A percentile compares a stretch with the other conserved stretches of the same genome.
Evolutionary conservation across 2,888 invertebrate genomes (phyloP).

Genomic region (Megastigmus dorsalis): DNA sequence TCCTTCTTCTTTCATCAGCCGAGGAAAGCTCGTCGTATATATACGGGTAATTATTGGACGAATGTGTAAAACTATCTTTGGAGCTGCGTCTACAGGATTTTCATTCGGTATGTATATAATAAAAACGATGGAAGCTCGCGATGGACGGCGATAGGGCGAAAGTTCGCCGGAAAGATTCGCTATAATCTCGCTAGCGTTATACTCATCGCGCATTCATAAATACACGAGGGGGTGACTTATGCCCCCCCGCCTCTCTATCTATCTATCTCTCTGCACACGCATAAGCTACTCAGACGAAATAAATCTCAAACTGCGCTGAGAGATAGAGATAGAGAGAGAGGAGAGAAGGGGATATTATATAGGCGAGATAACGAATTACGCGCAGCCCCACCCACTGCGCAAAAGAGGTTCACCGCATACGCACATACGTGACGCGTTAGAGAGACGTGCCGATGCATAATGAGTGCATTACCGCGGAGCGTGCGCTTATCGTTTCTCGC

Average conservation of each 20-base stretch:
- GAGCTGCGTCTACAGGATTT: too few species aligned
- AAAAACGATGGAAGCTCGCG: too few species aligned
- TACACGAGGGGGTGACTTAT: not conserved
- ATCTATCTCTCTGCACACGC: not conserved
- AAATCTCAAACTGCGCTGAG: constrained; percentile 8
- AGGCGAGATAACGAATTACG: too few species aligned
- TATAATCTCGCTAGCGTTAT: constrained; percentile 10
- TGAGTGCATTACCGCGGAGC: constrained; percentile 48
- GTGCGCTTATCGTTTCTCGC: constrained; percentile 23
- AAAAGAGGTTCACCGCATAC: too few species aligned
- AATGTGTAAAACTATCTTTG: too few species aligned
- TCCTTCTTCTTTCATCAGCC: too few species aligned
- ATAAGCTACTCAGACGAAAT: not conserved
- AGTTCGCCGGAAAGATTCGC: not conserved
- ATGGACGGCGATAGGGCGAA: too few species aligned
- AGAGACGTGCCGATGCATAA: constrained; percentile 67
- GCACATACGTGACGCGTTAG: constrained; percentile 60
- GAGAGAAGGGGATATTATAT: constrained; percentile 58
- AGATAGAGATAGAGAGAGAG: not conserved
- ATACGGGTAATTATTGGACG: too few species aligned
- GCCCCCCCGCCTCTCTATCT: not conserved
- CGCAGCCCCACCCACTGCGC: too few species aligned
- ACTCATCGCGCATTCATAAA: constrained; percentile 1
- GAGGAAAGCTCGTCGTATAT: too few species aligned
- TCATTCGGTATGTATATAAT: too few species aligned